These are phyloP conservation scores for Drosophila cracens DNA, from an alignment of 2,888 invertebrate species.

Conservation along the genomic window DNA sequence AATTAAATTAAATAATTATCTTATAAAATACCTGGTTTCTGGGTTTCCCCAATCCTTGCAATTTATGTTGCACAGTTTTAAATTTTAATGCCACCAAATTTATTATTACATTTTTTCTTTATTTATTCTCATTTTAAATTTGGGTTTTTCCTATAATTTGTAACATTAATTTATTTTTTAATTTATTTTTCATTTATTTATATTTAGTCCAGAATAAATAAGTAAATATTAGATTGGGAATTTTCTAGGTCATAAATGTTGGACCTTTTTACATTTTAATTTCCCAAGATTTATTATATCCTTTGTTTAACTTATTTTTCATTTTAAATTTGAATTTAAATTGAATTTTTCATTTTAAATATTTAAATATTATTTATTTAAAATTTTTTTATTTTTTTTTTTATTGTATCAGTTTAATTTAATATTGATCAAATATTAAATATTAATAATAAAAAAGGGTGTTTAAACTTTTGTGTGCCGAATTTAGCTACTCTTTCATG, in stretches of 20 bases:
- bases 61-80: too few species aligned
- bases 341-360: background rate
- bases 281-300: background rate
- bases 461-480: background rate
- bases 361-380: too few species aligned
- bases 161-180: rapidly evolving
- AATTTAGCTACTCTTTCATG: background rate
- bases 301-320: rapidly evolving
- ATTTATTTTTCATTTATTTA: too few species aligned
- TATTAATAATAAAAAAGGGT: background rate
- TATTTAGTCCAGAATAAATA: too few species aligned
- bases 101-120: background rate
- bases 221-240: too few species aligned
- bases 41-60: background rate
- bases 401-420: too few species aligned
- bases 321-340: background rate
- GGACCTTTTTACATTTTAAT: background rate
- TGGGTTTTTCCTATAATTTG: background rate
- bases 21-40: background rate
- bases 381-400: too few species aligned
- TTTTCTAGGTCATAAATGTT: too few species aligned
- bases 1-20: background rate
- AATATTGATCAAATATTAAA: too few species aligned
- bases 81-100: too few species aligned
- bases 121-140: background rate